Percentiles rank a stretch among this genome's conserved stretches.
These are phyloP conservation scores for Lymantria dispar DNA, from an alignment of 2,888 invertebrate genomes.

Conservation along the genomic window DNA sequence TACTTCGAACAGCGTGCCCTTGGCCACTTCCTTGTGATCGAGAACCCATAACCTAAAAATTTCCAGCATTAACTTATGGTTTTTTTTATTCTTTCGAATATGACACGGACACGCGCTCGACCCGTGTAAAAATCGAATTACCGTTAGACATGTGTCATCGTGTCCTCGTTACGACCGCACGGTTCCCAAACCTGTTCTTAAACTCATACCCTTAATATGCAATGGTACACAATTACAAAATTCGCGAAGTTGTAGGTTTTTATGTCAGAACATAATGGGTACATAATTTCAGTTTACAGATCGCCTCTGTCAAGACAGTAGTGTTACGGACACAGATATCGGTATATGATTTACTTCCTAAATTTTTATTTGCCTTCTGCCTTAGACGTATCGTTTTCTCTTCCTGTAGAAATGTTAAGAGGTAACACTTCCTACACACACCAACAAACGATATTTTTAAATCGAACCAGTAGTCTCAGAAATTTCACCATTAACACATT, in stretches of 20 bases:
- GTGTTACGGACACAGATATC: too few species aligned
- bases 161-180: slow-evolving; percentile 65
- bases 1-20: slow-evolving; percentile 18
- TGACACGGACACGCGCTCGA: slow-evolving; percentile 46
- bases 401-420: too few species aligned
- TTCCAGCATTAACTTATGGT: slow-evolving; percentile 38
- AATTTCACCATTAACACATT: too few species aligned
- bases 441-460: too few species aligned
- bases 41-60: slow-evolving; percentile 22
- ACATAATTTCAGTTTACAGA: too few species aligned
- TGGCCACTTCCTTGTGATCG: slow-evolving; percentile 28
- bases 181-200: slow-evolving; percentile 69
- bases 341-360: too few species aligned
- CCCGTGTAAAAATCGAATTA: slow-evolving; percentile 65
- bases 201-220: slow-evolving; percentile 59
- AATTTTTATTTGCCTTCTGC: too few species aligned
- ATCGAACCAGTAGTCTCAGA: too few species aligned
- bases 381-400: too few species aligned
- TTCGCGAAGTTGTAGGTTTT: slow-evolving; percentile 39
- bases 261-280: slow-evolving; percentile 4
- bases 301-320: too few species aligned
- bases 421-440: too few species aligned
- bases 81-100: slow-evolving; percentile 42
- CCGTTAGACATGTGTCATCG: slow-evolving; percentile 80
- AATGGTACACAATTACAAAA: slow-evolving; percentile 51